Conservation (phyloP, 1,140 invertebrate genomes). For the Parapsyche elsis region DNA sequence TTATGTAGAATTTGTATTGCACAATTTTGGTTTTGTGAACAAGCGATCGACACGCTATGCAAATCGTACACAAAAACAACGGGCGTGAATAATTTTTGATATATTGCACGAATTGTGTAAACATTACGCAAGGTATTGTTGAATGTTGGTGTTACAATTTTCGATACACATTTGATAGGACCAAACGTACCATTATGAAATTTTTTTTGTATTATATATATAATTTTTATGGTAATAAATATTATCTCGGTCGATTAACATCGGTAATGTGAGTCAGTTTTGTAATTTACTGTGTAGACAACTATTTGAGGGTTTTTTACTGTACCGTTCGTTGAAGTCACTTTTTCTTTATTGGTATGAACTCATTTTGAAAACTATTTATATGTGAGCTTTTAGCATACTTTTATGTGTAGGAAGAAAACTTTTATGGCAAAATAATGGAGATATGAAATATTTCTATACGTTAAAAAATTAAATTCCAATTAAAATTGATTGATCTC, state of each 20-base stretch:
- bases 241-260: not conserved
- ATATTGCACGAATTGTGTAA: not conserved
- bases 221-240: not conserved
- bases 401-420: too few species aligned
- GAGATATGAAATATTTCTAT: too few species aligned
- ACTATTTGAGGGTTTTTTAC: too few species aligned
- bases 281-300: not conserved
- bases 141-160: not conserved
- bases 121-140: not conserved
- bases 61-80: not conserved
- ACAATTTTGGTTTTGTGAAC: not conserved
- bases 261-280: not conserved
- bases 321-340: too few species aligned
- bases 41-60: not conserved
- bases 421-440: too few species aligned
- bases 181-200: not conserved
- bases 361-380: too few species aligned
- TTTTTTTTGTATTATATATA: not conserved
- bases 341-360: too few species aligned
- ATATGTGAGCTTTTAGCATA: too few species aligned
- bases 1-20: too few species aligned
- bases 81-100: slow-evolving; percentile 26
- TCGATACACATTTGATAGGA: not conserved
- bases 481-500: too few species aligned
- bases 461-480: too few species aligned